A percentile compares a stretch with the other conserved stretches of the same genome.
Evolutionary conservation across 2,888 invertebrate species (phyloP).

Genomic region (Drosophila fungiperda): DNA sequence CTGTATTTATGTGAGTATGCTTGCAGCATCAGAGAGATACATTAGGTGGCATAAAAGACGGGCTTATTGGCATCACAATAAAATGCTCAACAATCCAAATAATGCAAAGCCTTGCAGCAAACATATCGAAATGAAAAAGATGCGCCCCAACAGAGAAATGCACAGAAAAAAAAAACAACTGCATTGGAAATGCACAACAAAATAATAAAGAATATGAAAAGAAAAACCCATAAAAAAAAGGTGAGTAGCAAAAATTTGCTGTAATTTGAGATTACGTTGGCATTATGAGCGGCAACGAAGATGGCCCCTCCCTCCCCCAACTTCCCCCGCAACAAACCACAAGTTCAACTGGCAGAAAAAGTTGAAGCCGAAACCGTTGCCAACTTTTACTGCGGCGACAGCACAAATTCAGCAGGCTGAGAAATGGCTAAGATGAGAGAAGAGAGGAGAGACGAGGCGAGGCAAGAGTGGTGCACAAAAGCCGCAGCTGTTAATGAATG

Average conservation of each 20-base stretch:
- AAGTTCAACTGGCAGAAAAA: not conserved
- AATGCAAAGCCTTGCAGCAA: slow-evolving; percentile 59
- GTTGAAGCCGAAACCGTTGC: slow-evolving; percentile 41
- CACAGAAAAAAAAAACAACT: slow-evolving; percentile 18
- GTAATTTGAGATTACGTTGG: slow-evolving; percentile 76
- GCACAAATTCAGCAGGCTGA: slow-evolving; percentile 45
- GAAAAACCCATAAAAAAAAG: slow-evolving; percentile 1
- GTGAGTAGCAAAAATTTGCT: slow-evolving; percentile 63
- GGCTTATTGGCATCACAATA: slow-evolving; percentile 71
- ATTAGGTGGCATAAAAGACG: slow-evolving; percentile 47
- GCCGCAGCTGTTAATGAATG: slow-evolving; percentile 76
- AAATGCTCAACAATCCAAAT: slow-evolving; percentile 68
- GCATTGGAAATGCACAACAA: slow-evolving; percentile 63
- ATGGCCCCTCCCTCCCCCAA: not conserved
- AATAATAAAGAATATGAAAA: slow-evolving; percentile 52
- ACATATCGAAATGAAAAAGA: slow-evolving; percentile 23
- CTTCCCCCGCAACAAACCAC: not conserved
- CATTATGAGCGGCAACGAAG: slow-evolving; percentile 46
- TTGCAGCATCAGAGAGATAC: slow-evolving; percentile 19
- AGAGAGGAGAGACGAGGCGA: slow-evolving; percentile 5
- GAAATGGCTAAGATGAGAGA: not conserved
- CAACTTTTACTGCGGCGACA: slow-evolving; percentile 67
- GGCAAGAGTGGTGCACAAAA: slow-evolving; percentile 46
- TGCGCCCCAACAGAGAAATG: slow-evolving; percentile 3
- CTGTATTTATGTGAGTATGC: slow-evolving; percentile 9